Base-by-base conservation (phyloP, 64 coral and sea anemone species). In the Stylophora pistillata region DNA sequence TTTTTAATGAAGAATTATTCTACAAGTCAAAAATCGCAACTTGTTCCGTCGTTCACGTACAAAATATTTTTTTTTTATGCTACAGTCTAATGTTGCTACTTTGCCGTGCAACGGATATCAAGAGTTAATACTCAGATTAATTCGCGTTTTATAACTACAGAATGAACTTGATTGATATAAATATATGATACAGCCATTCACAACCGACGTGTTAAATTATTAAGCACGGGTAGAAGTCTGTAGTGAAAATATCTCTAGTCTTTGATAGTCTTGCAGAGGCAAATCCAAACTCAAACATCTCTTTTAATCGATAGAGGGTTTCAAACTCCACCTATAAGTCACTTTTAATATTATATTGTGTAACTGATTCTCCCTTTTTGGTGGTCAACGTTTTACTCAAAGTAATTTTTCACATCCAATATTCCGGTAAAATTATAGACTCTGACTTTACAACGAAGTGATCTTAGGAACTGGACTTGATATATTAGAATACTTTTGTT, bases 61-160 rank as follows among this genome's bases (percentile, higher is more conserved):
- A n/a, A 84, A 84, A 84, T 84, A 63, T 32, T 32, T 10, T 64
- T 59, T 79, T 79, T 82, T 37, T 63, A 82, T 58, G 64, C 64
- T 63, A 63, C 26, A 68, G 37, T 68, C 41, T 82, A 64, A 37
- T 64, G 64, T 82, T 33, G 80, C 37, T 34, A 68, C 25, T 68
- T 68, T 25, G 64, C 23, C 23, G 66, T 55, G 65, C 14, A 69
- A 63, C 21, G 7, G 21, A 26, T 70, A 28, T 63, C 21, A 84
- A 70, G 63, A 81, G 78, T 81, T 63, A 64, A 69, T 84, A 41
- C 80, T 23, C 12, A 62, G 21, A 68, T 84, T 84, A 84, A 84
- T 70, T 52, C 62, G 62, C 62, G 53, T 18, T 84, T 84, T 84
- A 70, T 69, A 69, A n/a, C 61, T 84, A 69, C 69, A 16, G 62